Percentiles rank a stretch among this genome's conserved stretches.
These are phyloP conservation scores for Agonopterix subpropinquella DNA, from an alignment of 2,888 invertebrate species.

Conservation along the genomic window DNA sequence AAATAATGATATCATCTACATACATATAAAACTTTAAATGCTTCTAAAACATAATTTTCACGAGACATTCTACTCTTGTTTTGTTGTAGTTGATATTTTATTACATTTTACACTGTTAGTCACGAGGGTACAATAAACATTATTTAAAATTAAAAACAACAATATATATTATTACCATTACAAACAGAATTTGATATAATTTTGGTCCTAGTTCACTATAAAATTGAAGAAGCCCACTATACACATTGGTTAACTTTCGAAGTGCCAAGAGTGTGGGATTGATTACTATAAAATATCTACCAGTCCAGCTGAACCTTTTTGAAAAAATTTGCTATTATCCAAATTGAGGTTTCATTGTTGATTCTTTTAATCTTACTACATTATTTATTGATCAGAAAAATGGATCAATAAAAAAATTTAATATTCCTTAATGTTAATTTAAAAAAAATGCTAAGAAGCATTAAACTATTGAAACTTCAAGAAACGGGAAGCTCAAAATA, in stretches of 20 bases:
- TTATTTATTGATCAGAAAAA: constrained; percentile 12
- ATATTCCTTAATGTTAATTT: not conserved
- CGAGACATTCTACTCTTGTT: constrained; percentile 52
- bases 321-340: constrained; percentile 20
- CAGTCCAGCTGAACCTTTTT: constrained; percentile 10
- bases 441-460: constrained; percentile 25
- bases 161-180: constrained; percentile 49
- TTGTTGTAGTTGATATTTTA: constrained; percentile 24
- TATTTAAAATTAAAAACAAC: constrained; percentile 66
- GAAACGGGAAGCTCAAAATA: constrained; percentile 20
- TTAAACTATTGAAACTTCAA: constrained; percentile 20
- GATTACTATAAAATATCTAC: not conserved
- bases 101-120: constrained; percentile 47
- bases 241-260: not conserved
- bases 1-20: constrained; percentile 70
- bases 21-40: constrained; percentile 66
- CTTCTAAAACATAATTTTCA: constrained; percentile 70
- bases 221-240: constrained; percentile 17
- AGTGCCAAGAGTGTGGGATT: not conserved
- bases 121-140: constrained; percentile 52
- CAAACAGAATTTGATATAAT: constrained; percentile 51
- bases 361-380: constrained; percentile 6
- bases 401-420: not conserved
- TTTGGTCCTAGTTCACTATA: constrained; percentile 61
- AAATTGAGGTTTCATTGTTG: constrained; percentile 24